A percentile compares a stretch with the other conserved stretches of the same genome.
Conservation (phyloP, 2,113 vertebrate species). For the Cryptotis parvus region DNA sequence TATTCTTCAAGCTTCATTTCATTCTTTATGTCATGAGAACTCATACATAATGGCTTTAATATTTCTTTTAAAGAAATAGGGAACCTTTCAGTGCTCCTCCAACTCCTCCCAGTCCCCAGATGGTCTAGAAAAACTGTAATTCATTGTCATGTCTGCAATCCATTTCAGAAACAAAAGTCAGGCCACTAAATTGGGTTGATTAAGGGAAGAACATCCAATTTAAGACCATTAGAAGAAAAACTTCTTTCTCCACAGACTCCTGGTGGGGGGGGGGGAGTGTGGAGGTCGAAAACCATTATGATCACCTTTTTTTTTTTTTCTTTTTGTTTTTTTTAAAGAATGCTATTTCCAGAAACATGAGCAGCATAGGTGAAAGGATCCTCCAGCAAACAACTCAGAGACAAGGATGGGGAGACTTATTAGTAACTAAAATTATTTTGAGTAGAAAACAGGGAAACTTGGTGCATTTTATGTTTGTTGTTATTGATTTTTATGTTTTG, state of each 20-base stretch:
- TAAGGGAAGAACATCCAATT: background rate
- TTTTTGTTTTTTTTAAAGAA: too few relatives aligned
- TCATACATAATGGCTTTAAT: background rate
- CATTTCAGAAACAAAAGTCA: background rate
- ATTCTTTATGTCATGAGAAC: background rate
- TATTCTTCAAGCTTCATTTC: background rate
- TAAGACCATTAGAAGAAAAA: background rate
- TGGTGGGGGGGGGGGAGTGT: too few relatives aligned
- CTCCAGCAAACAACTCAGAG: background rate
- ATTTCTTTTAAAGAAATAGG: constrained; percentile 22
- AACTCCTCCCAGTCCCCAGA: background rate
- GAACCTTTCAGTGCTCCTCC: background rate
- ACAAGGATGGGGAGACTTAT: background rate
- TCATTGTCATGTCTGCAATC: background rate
- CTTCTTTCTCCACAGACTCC: background rate
- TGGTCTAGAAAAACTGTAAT: background rate
- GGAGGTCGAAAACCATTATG: too few relatives aligned
- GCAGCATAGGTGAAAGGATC: background rate
- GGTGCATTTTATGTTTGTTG: too few relatives aligned
- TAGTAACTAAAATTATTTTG: constrained; percentile 9
- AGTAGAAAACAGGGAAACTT: background rate
- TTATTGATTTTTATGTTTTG: too few relatives aligned
- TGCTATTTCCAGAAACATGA: background rate
- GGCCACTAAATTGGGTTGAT: background rate
- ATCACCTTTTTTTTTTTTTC: too few relatives aligned